A percentile compares a stretch with the other conserved stretches of the same genome.
Conservation (phyloP, 2,113 vertebrate genomes). For the Calonectris borealis region DNA sequence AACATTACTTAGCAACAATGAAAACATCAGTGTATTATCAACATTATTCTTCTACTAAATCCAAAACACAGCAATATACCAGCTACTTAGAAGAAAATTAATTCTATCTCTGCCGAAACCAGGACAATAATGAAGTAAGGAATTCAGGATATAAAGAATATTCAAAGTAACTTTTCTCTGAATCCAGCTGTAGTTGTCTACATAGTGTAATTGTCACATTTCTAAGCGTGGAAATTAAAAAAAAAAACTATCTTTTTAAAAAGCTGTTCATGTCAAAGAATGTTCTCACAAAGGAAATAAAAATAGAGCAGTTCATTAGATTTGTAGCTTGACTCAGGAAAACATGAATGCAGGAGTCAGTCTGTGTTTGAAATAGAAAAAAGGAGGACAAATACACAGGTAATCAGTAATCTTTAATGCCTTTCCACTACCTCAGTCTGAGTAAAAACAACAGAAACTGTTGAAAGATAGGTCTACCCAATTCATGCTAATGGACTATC, state of each 20-base stretch:
- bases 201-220: background rate
- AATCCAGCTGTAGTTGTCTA: background rate
- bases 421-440: background rate
- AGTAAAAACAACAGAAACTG: background rate
- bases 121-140: background rate
- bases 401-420: slow-evolving; percentile 10
- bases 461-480: background rate
- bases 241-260: background rate
- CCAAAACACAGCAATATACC: no score
- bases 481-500: background rate
- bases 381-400: slow-evolving; percentile 13
- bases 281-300: background rate
- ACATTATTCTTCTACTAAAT: no score
- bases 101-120: no score
- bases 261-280: slow-evolving; percentile 7
- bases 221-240: background rate
- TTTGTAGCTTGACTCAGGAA: slow-evolving; percentile 13
- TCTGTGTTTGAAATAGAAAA: slow-evolving; percentile 16
- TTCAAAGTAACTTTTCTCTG: slow-evolving; percentile 2
- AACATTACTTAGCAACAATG: no score
- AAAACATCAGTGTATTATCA: no score
- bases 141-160: slow-evolving; percentile 7
- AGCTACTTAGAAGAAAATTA: no score
- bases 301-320: slow-evolving; percentile 47
- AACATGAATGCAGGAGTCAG: slow-evolving; percentile 9